These are phyloP conservation scores for Tetramorium simillimum DNA, from an alignment of 1,140 invertebrate species.

Conservation along the genomic window DNA sequence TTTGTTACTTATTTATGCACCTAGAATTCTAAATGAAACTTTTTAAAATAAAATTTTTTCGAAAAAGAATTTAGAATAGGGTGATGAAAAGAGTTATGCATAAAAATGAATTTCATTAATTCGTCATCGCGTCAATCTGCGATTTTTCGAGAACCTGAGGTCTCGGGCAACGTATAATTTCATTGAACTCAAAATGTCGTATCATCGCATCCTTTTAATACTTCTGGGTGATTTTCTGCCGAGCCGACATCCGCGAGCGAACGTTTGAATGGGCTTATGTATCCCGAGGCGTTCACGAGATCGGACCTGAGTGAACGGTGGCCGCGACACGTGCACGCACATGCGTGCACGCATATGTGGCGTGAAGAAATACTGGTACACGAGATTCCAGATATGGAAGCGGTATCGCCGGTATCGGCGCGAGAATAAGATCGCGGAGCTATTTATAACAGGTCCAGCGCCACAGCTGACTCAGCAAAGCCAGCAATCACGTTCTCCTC, in stretches of 20 bases:
- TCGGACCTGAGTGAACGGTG: background rate
- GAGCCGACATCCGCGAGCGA: background rate
- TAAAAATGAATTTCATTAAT: background rate
- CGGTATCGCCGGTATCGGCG: conserved; percentile 65
- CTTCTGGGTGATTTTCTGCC: background rate
- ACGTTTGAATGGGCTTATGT: conserved; percentile 31
- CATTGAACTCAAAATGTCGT: background rate
- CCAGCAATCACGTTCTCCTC: background rate
- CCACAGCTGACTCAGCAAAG: conserved; percentile 74
- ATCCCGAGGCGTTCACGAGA: conserved; percentile 20
- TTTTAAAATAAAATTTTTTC: background rate
- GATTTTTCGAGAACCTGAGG: background rate
- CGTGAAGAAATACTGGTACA: conserved; percentile 66
- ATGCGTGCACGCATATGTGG: conserved; percentile 29
- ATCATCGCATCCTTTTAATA: conserved; percentile 1
- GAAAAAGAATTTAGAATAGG: background rate
- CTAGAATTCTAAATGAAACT: background rate
- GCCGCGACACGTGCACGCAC: conserved; percentile 29
- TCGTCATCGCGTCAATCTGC: background rate
- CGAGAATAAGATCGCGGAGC: conserved; percentile 71
- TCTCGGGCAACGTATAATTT: background rate
- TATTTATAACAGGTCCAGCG: conserved; percentile 76
- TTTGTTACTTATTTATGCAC: background rate
- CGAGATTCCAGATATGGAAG: conserved; percentile 73
- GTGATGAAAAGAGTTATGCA: background rate